These are phyloP conservation scores for Xylocampa areola DNA, from an alignment of 2,888 invertebrate species.

Conservation along the genomic window DNA sequence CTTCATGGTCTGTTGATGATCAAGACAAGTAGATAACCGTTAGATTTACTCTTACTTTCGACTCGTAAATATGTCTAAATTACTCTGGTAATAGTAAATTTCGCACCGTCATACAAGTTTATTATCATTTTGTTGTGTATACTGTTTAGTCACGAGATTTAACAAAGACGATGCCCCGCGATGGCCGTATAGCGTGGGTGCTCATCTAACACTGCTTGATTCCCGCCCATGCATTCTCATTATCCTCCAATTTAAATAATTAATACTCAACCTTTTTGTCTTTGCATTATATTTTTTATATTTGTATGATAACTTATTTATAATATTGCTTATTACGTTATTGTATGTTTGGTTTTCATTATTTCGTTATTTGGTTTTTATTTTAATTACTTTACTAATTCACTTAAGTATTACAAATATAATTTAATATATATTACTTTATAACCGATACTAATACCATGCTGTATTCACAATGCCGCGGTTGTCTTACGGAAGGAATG, in stretches of 20 bases:
- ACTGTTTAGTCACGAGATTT: slow-evolving; percentile 54
- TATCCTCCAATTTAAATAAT: slow-evolving; percentile 58
- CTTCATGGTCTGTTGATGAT: slow-evolving; percentile 63
- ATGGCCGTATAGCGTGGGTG: slow-evolving; percentile 71
- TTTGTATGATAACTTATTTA: slow-evolving; percentile 17
- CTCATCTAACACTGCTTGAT: slow-evolving; percentile 58
- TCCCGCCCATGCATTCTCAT: slow-evolving; percentile 72
- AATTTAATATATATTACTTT: slow-evolving; percentile 52
- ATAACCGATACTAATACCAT: slow-evolving; percentile 80
- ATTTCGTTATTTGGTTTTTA: slow-evolving; percentile 12
- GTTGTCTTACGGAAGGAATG: slow-evolving; percentile 93
- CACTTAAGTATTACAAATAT: slow-evolving; percentile 31
- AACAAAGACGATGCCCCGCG: slow-evolving; percentile 68
- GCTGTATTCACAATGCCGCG: slow-evolving; percentile 86
- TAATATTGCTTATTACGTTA: slow-evolving; percentile 25
- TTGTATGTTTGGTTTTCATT: slow-evolving; percentile 14
- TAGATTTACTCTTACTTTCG: slow-evolving; percentile 50
- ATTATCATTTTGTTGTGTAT: slow-evolving; percentile 54
- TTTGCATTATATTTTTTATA: slow-evolving; percentile 33
- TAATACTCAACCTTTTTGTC: slow-evolving; percentile 37
- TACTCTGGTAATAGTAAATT: slow-evolving; percentile 33
- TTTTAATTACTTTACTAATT: slow-evolving; percentile 12
- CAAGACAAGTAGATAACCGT: slow-evolving; percentile 45
- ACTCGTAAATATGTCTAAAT: slow-evolving; percentile 44
- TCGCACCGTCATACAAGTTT: slow-evolving; percentile 45